phyloP scores from a whole-genome alignment of 1,140 invertebrate genomes.

The Conopomorpha cramerella region DNA sequence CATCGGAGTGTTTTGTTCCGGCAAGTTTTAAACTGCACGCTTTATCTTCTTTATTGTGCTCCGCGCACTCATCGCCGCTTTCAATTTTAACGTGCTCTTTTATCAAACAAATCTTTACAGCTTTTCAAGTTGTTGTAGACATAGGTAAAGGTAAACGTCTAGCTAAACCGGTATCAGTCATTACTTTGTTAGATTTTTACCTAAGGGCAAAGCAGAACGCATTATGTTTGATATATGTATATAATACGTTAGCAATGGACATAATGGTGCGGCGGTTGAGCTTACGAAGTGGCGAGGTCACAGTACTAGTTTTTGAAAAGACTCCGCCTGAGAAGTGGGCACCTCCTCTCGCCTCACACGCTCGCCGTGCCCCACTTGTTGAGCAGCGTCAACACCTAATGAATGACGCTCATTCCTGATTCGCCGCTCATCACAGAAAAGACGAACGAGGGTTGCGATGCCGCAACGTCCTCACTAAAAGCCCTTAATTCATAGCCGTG shows the following conservation, averaged over 20 bases:
- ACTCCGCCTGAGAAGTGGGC: conserved; percentile 39
- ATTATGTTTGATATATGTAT: conserved; percentile 17
- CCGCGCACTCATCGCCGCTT: conserved; percentile 24
- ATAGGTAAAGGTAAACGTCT: conserved; percentile 13
- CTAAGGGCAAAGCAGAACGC: too few species aligned
- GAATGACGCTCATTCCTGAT: conserved; percentile 27
- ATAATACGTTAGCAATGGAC: conserved; percentile 33
- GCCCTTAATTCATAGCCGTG: too few species aligned
- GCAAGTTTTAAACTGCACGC: conserved; percentile 45
- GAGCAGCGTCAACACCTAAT: conserved; percentile 25
- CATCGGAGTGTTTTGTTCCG: conserved; percentile 31
- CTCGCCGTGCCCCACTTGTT: conserved; percentile 29
- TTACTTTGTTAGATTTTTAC: too few species aligned
- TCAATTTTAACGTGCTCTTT: conserved; percentile 35
- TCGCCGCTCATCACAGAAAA: conserved; percentile 14
- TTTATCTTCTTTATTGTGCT: conserved; percentile 51
- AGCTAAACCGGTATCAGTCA: too few species aligned
- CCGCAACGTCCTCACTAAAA: too few species aligned
- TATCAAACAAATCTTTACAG: too few species aligned
- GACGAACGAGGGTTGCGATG: too few species aligned
- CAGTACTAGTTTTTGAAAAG: conserved; percentile 39
- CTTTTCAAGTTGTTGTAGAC: conserved; percentile 21
- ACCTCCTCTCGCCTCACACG: conserved; percentile 50
- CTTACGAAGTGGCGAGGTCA: conserved; percentile 17
- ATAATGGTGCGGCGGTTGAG: conserved; percentile 35